phyloP scores from a whole-genome alignment of 2,888 invertebrate species.

The Conchocele bisecta region DNA sequence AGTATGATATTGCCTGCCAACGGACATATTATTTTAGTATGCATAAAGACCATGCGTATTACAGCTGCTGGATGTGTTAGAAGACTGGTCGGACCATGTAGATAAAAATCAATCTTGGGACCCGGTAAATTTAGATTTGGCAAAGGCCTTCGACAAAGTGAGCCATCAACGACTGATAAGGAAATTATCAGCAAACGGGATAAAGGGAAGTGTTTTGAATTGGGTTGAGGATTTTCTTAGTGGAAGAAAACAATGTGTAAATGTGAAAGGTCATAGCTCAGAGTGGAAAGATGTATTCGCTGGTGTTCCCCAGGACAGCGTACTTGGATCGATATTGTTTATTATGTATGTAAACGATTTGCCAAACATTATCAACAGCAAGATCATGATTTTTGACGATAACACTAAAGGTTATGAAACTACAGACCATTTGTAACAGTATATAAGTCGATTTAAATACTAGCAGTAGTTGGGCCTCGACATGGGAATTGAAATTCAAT shows the following conservation, averaged over 20 bases:
- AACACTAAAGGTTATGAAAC: constrained; percentile 8
- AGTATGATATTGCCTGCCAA: too few relatives aligned
- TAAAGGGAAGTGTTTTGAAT: constrained; percentile 8
- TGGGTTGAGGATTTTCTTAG: constrained; percentile 12
- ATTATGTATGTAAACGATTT: constrained; percentile 18
- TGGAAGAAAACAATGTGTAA: constrained; percentile 11
- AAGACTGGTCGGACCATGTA: constrained; percentile 29
- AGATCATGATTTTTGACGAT: constrained; percentile 14
- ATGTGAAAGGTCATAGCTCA: constrained; percentile 9
- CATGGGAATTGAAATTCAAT: constrained; percentile 22
- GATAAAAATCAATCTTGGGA: constrained; percentile 11
- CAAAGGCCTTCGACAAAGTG: constrained; percentile 32
- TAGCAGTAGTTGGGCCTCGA: constrained; percentile 13
- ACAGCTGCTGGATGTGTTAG: constrained; percentile 21
- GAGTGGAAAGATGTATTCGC: constrained; percentile 3
- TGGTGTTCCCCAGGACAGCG: constrained; percentile 20
- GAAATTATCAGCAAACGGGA: constrained; percentile 4
- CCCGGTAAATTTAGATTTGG: constrained; percentile 22
- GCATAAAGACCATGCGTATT: constrained; percentile 23
- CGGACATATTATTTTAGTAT: too few relatives aligned
- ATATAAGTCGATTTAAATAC: too few relatives aligned
- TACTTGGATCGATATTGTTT: constrained; percentile 12
- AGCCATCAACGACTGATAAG: constrained; percentile 5
- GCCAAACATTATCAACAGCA: background rate
- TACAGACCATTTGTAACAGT: too few relatives aligned